phyloP scores from a whole-genome alignment of 1,140 invertebrate species.

The Scaptomyza pallida region DNA sequence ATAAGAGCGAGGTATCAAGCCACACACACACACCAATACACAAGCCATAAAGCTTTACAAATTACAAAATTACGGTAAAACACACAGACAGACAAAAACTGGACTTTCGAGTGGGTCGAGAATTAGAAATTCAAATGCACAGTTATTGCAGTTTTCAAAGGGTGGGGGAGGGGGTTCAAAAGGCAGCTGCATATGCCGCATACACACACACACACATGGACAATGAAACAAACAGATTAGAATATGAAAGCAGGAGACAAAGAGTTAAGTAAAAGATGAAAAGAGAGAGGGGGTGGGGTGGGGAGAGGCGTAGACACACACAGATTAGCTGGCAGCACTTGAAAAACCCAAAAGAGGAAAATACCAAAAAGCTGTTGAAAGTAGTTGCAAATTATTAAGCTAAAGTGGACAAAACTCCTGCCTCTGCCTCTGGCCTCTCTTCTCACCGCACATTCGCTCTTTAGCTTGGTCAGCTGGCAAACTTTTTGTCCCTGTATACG shows the following conservation, averaged over 20 bases:
- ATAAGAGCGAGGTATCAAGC: no score
- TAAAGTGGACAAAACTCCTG: background rate
- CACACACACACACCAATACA: no score
- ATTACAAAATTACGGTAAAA: slow-evolving; percentile 32
- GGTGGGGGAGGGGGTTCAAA: no score
- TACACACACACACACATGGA: no score
- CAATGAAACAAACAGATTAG: slow-evolving; percentile 24
- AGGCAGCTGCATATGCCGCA: no score
- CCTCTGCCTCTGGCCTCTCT: no score
- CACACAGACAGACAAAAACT: slow-evolving; percentile 3
- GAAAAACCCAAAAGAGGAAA: background rate
- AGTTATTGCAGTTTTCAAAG: slow-evolving; percentile 4
- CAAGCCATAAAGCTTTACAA: slow-evolving; percentile 29
- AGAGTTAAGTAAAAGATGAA: no score
- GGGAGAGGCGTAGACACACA: background rate
- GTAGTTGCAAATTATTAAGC: slow-evolving; percentile 53
- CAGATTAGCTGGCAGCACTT: slow-evolving; percentile 31
- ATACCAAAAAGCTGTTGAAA: slow-evolving; percentile 38
- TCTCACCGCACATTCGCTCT: background rate
- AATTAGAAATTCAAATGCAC: slow-evolving; percentile 37
- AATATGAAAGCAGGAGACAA: background rate
- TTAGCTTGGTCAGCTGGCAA: slow-evolving; percentile 3
- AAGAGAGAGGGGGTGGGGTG: background rate
- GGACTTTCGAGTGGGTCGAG: background rate
- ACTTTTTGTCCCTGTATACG: slow-evolving; percentile 31